Percentiles rank a stretch among this genome's conserved stretches.
phyloP scores from a whole-genome alignment of 2,113 vertebrate species.

The Cavia aperea region DNA sequence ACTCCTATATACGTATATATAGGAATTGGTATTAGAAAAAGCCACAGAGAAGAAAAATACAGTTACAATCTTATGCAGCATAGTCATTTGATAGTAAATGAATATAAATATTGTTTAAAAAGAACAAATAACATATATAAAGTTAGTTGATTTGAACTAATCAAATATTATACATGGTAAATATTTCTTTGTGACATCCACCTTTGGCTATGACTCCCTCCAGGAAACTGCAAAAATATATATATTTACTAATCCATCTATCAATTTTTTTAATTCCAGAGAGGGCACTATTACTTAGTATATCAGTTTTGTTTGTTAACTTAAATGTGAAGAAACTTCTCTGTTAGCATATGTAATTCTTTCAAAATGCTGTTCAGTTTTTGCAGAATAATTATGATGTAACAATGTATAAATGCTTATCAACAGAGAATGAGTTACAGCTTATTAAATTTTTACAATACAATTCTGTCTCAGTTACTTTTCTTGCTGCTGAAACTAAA shows the following conservation, averaged over 20 bases:
- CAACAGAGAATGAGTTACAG: not conserved
- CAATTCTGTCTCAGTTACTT: not conserved
- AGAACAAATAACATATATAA: not conserved
- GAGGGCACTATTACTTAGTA: not conserved
- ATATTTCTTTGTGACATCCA: not conserved
- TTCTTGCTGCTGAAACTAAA: not conserved
- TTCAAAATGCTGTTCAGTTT: not conserved
- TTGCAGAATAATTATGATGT: slow-evolving; percentile 27
- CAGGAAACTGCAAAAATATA: not conserved
- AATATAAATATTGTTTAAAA: not conserved
- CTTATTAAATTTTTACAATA: slow-evolving; percentile 37
- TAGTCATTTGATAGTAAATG: not conserved
- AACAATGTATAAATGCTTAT: slow-evolving; percentile 41
- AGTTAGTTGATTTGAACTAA: not conserved
- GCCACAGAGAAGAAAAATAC: not conserved
- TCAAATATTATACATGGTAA: not conserved
- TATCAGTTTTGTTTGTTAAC: not conserved
- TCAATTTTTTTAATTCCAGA: not conserved
- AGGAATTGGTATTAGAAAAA: not conserved
- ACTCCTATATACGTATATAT: not conserved
- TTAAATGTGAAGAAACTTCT: not conserved
- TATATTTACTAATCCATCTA: not conserved
- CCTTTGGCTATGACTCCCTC: not conserved
- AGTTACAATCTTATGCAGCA: not conserved
- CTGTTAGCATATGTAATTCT: not conserved